Conservation (phyloP, 2,888 invertebrate species). For the Harpagoxenus sublaevis region DNA sequence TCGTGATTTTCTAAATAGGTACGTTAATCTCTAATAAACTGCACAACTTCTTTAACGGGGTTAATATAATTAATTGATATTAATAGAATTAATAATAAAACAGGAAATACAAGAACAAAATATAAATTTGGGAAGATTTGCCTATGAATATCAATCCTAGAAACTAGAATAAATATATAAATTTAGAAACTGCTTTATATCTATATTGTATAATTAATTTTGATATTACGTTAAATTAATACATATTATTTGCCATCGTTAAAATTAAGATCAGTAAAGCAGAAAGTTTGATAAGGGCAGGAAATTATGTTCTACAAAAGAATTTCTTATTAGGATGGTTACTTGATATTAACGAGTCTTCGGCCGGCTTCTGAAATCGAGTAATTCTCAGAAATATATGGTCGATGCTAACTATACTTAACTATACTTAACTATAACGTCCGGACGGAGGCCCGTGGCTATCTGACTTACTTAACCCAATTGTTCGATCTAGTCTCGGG, state of each 20-base stretch:
- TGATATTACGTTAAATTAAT: background rate
- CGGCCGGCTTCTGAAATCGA: constrained; percentile 45
- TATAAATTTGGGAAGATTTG: background rate
- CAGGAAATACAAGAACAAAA: background rate
- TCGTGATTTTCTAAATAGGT: background rate
- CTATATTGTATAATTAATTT: background rate
- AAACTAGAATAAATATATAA: background rate
- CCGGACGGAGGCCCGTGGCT: constrained; percentile 62
- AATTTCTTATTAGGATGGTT: background rate
- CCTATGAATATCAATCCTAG: background rate
- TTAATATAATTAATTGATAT: background rate
- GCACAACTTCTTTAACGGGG: background rate
- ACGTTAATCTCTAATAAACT: background rate
- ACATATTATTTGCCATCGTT: background rate
- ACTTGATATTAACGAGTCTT: constrained; percentile 36
- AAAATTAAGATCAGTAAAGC: background rate
- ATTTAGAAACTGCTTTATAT: background rate
- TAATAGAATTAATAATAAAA: constrained; percentile 8
- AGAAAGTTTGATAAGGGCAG: background rate
- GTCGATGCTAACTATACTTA: constrained; percentile 49
- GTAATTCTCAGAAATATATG: constrained; percentile 25
- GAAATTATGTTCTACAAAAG: constrained; percentile 6
- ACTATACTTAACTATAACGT: constrained; percentile 43
- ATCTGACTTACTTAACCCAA: constrained; percentile 80
- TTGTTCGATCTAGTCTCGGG: constrained; percentile 74